Conservation (phyloP, 2,113 vertebrate species). For the Catharus minimus region DNA sequence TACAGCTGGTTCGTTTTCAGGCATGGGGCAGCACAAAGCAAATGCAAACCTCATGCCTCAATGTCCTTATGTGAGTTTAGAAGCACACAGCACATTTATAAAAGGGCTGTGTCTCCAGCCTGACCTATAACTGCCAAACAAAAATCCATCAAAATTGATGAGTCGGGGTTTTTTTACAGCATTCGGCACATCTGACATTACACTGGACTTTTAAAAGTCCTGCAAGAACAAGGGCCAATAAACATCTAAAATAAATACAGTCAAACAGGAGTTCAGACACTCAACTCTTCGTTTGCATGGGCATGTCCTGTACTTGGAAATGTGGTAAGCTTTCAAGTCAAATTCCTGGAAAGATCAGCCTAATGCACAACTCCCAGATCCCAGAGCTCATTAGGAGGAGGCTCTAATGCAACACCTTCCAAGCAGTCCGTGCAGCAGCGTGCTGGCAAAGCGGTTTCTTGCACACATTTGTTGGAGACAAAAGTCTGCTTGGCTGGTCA, state of each 20-base stretch:
- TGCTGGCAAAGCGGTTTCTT: neutral
- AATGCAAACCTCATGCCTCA: conserved; percentile 39
- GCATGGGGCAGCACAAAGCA: neutral
- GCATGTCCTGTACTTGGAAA: neutral
- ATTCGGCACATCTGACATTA: neutral
- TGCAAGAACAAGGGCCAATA: neutral
- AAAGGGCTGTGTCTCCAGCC: conserved; percentile 17
- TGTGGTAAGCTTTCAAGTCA: neutral
- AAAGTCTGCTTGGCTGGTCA: neutral
- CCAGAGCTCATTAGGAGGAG: conserved; percentile 6
- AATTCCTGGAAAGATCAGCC: conserved; percentile 46
- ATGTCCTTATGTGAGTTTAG: neutral
- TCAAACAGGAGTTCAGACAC: conserved; percentile 9
- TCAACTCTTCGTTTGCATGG: neutral
- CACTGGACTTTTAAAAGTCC: neutral
- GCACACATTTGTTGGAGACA: neutral
- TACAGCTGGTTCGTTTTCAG: neutral
- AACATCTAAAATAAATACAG: conserved; percentile 7
- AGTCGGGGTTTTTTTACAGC: neutral
- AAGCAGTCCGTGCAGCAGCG: accelerated
- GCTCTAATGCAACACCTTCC: neutral
- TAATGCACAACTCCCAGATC: neutral
- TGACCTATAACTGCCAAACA: conserved; percentile 28
- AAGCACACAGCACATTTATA: conserved; percentile 6
- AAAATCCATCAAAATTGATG: conserved; percentile 34